Evolutionary conservation across 2,113 vertebrate species (phyloP), one percentile per base, ranked within the genome.

Genomic region (Lanius collurio): DNA sequence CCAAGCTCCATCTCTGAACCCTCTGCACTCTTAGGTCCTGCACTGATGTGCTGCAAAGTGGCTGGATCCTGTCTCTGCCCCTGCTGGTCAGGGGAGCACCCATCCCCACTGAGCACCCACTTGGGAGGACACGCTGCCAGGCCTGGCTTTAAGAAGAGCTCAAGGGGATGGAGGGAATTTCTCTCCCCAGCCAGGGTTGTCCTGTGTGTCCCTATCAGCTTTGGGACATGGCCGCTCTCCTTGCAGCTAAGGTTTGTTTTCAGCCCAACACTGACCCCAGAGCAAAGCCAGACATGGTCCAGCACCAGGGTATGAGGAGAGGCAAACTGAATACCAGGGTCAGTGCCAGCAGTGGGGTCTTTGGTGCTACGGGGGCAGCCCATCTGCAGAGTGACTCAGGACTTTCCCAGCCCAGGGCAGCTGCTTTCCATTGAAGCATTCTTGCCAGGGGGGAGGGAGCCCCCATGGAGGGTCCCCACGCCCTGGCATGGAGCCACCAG

Each of bases 261-360:
- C 55, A 87, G 85, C 41, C 55, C 50, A 26, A 7, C 3, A 0
- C 19, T 4, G 4, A 73, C 19, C 44, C 68, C 4, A 3, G 39
- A 42, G 68, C 0, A 0, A 62, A 67, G 47, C 33, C 82, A 83
- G 50, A 33, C 4, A 1, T 0, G 0, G 4, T 23, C 28, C 10
- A 3, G 69, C 60, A 50, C 52, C 1, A 1, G 35, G 22, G 13
- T 9, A 21, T 6, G 31, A 85, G 60, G 46, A 68, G 27, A 90
- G 37, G 81, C 21, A 53, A 53, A 56, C 31, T 53, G 73, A 63
- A 57, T 13, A 28, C 14, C 73, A 52, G 37, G 21, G 55, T 5
- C 2, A 3, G 41, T 27, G 68, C 42, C 78, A 87, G 74, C 69
- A 78, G 18, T 0, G 0, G 65, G 55, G 33, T 15, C 60, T 63